These are phyloP conservation scores for Sympetrum striolatum DNA, from an alignment of 2,888 invertebrate genomes.

Conservation along the genomic window DNA sequence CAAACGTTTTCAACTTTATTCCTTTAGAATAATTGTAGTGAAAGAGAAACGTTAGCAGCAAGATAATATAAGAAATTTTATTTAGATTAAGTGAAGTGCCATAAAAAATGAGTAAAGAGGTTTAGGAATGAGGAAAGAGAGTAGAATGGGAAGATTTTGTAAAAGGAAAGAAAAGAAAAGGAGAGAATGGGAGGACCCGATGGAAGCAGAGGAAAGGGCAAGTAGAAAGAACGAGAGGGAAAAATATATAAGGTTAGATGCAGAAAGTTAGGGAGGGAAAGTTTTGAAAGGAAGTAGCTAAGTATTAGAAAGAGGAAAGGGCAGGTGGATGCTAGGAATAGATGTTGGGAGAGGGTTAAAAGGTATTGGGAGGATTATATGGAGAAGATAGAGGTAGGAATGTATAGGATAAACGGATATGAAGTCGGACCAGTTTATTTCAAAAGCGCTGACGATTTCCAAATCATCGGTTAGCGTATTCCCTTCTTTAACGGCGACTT, in stretches of 20 bases:
- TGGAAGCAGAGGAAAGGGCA: background rate
- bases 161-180: background rate
- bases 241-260: background rate
- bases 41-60: too few relatives aligned
- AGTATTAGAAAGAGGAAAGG: background rate
- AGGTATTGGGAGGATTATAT: background rate
- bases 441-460: too few relatives aligned
- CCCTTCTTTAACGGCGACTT: too few relatives aligned
- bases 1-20: too few relatives aligned
- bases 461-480: too few relatives aligned
- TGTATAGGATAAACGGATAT: too few relatives aligned
- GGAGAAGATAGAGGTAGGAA: background rate
- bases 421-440: too few relatives aligned
- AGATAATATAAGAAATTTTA: too few relatives aligned
- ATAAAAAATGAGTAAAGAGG: background rate
- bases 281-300: background rate
- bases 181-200: background rate
- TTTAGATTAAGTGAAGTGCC: background rate
- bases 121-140: background rate
- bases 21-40: too few relatives aligned
- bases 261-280: background rate
- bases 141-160: background rate
- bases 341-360: background rate
- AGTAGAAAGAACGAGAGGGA: background rate
- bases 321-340: background rate